Base-by-base conservation (phyloP, 2,888 invertebrate genomes). In the Clivina fossor region DNA sequence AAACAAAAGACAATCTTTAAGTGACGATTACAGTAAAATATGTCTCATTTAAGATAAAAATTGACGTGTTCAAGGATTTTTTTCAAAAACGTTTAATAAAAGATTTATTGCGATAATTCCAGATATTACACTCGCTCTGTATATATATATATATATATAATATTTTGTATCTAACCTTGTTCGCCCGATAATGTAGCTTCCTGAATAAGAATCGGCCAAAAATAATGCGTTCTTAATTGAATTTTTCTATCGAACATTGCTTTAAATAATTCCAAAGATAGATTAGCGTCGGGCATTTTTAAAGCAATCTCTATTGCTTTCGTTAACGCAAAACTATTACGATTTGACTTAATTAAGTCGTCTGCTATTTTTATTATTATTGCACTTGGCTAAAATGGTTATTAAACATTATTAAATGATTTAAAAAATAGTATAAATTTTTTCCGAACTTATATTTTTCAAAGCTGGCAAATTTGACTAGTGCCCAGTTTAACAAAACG, bases 191-290 rank as follows among this genome's bases (percentile, higher is more conserved):
- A 70, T 41, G 73, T 74, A 0, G 77, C 75, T 5, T 72, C 73
- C 1, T 77, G 72, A 15, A 83, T 44, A 38, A 86, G 57, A 46
- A 85, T 69, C 0, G 85, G 84, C 85, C 85, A 85, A 66, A 84
- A 85, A 66, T 80, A 86, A 62, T 86, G 85, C 0, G 82, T 76
- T 11, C 82, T 74, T 3, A 82, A 54, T 16, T 50, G 46, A 16
- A 51, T 13, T 26, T 55, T 55, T 8, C 40, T 28, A 4, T 47
- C 32, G 22, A 30, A 40, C 7, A 69, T 55, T 41, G 61, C 60
- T 46, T 62, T 68, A 37, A 82, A 74, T 61, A 81, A 56, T 32
- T 73, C 73, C 24, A 78, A 60, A 0, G 79, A 77, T 2, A 78
- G 58, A 0, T 78, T 74, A 1, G 71, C 66, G 58, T 78, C 77